Evolutionary conservation across 2,888 invertebrate genomes (phyloP), one percentile per base, ranked within the genome.

Genomic region (Caenorhabditis sulstoni): DNA sequence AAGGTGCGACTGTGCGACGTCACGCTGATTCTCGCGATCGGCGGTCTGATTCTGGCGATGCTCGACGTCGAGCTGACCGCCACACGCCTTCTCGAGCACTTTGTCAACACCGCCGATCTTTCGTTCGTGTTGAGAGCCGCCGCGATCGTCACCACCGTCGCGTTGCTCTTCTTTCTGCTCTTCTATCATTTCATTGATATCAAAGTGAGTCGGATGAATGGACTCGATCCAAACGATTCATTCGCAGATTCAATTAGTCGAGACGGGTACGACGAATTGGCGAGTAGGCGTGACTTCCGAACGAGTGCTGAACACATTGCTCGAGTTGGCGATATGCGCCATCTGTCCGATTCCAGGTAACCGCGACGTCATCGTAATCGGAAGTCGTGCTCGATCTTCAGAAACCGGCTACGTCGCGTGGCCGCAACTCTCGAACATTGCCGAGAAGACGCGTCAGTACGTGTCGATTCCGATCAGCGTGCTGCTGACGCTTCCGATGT

Each of bases 231-330:
- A n/a, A 58, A 52, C 9, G 47, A 23, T 39, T n/a, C 3, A 2
- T 37, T 73, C 93, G 52, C 94, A 99, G 97, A 94, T 99, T 93
- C 97, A 98, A 93, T 96, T 98, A 94, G 96, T 98, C 92, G 98
- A 99, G 94, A 99, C 99, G 93, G 98, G 98, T 93, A 97, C 97
- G 86, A 97, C 98, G 92, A 97, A 98, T 93, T 98, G 98, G 97
- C 94, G 97, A 91, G 97, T 99, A 92, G 97, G 97, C 90, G 96
- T 99, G 95, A 97, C 97, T 87, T 95, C 95, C 94, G 95, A 96
- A 92, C 93, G 98, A 92, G 95, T 97, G 92, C 93, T 90, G 41
- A 91, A 91, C 82, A 70, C 81, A 3, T 18, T 82, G 1, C 93
- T 96, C 90, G 98, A 99, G 92, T 93, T 99, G 89, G 92, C 94